Base-by-base conservation (phyloP, 2,797 vertebrate species). In the Mionectes olivaceus region DNA sequence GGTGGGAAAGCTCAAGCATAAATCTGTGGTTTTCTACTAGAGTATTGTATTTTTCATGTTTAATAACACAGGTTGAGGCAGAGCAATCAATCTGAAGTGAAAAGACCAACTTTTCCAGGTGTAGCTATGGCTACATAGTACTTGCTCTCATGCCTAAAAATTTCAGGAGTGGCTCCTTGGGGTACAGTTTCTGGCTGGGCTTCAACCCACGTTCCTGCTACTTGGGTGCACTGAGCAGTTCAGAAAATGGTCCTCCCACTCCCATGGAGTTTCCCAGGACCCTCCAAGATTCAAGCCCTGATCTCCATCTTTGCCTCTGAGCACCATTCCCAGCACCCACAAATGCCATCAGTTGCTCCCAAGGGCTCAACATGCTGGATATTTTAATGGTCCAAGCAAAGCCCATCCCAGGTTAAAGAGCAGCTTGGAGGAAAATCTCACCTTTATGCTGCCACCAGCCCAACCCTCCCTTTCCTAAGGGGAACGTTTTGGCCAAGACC, bases 1-100 rank as follows among this genome's bases (percentile, higher is more conserved):
- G 59, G 30, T 74, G 76, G 68, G 32, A 92, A 90, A 90, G 47
- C 83, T 64, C 39, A 35, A 61, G 28, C 67, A 90, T 86, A 90
- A 96, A 83, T 88, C 55, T 35, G 33, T 9, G 18, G 3, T 32
- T 93, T 93, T 71, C 67, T 73, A 44, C 53, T 11, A 19, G 4
- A 84, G 32, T 83, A 65, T 55, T 83, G 65, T 88, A 53, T 84
- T 94, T 94, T 95, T 95, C 84, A 80, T 91, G 80, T 86, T 82
- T 91, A 94, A 84, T 93, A 95, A 90, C 85, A 83, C 67, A 63
- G 8, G 49, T 59, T 90, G 80, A 93, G 56, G 83, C 75, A 95
- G 44, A 81, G 64, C 33, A 44, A 95, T 96, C 85, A 43, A 91
- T 90, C 94, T 84, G 22, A 27, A 63, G 63, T 49, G 59, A 73